phyloP scores from a whole-genome alignment of 2,888 invertebrate genomes.

The Hypomecis punctinalis region DNA sequence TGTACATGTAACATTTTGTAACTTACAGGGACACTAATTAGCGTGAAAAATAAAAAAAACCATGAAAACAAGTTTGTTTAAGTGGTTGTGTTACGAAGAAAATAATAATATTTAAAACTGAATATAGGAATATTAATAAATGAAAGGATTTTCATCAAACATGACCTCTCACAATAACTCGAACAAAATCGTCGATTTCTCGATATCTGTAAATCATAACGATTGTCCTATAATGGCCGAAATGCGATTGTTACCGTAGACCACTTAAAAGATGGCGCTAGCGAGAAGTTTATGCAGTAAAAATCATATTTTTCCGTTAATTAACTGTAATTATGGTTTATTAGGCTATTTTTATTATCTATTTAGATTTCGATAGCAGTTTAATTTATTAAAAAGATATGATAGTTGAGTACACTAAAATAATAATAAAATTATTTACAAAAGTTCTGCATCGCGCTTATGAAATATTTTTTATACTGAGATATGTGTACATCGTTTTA shows the following conservation, averaged over 20 bases:
- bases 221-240: too few species aligned
- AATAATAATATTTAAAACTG: too few species aligned
- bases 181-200: background rate
- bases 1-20: too few species aligned
- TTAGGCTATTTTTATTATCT: background rate
- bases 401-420: background rate
- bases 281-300: background rate
- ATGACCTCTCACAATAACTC: too few species aligned
- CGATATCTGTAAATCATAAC: background rate
- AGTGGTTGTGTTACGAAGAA: too few species aligned
- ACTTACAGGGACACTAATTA: too few species aligned
- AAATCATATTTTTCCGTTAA: background rate
- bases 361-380: background rate
- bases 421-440: background rate
- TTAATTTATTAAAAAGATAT: constrained; percentile 3
- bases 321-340: background rate
- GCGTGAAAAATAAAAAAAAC: too few species aligned
- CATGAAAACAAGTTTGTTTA: too few species aligned
- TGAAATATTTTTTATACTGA: background rate
- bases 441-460: background rate
- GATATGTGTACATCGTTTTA: too few species aligned
- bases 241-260: background rate
- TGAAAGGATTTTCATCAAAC: too few species aligned
- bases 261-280: background rate
- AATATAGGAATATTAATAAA: too few species aligned